Evolutionary conservation across 1,140 invertebrate genomes (phyloP).

Genomic region (Hycleus cichorii): DNA sequence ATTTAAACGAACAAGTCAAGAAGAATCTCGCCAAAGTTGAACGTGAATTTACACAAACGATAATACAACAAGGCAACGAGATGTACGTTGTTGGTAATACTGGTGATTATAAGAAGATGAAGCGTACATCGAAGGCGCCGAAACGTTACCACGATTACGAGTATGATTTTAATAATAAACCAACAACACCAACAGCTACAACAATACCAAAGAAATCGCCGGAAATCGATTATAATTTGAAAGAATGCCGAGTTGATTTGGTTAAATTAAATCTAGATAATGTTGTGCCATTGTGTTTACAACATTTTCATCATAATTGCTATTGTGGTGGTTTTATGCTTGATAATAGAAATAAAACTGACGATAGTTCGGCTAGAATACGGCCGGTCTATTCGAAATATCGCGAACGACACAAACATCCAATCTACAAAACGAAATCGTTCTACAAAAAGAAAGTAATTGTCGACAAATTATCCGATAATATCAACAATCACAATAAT

Average conservation of each 20-base stretch:
- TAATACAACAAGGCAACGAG: slow-evolving; percentile 40
- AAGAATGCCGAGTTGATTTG: slow-evolving; percentile 22
- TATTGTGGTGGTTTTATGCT: not conserved
- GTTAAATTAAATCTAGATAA: slow-evolving; percentile 26
- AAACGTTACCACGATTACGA: slow-evolving; percentile 39
- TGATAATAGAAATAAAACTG: not conserved
- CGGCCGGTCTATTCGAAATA: not conserved
- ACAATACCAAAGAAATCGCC: not conserved
- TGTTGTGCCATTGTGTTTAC: slow-evolving; percentile 34
- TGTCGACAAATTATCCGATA: not conserved
- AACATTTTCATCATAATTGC: not conserved
- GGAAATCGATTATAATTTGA: slow-evolving; percentile 1
- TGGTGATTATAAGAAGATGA: slow-evolving; percentile 30
- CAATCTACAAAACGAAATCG: not conserved
- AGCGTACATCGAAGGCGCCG: slow-evolving; percentile 30
- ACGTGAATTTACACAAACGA: slow-evolving; percentile 42
- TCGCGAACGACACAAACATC: slow-evolving; percentile 7
- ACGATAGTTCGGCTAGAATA: not conserved
- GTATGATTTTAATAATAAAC: slow-evolving; percentile 12
- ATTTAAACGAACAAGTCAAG: slow-evolving; percentile 33
- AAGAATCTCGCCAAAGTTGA: slow-evolving; percentile 41
- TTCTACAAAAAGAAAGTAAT: not conserved
- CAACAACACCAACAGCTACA: too few relatives aligned
- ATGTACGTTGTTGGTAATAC: slow-evolving; percentile 38
- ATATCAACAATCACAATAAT: not conserved